phyloP scores from a whole-genome alignment of 2,888 invertebrate genomes.

The Oligia strigilis region DNA sequence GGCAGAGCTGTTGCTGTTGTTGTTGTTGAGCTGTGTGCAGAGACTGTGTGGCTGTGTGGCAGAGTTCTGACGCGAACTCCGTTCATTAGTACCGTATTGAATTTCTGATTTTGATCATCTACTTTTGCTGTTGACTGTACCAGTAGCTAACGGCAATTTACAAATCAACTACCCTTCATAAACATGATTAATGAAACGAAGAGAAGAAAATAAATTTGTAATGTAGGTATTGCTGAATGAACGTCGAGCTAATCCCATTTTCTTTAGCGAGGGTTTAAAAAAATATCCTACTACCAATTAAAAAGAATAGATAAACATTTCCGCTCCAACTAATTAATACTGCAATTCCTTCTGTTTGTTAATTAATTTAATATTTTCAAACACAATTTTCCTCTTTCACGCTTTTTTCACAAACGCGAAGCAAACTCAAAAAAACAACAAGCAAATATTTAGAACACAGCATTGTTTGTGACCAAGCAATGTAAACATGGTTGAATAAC shows the following conservation, averaged over 20 bases:
- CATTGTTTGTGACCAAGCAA: slow-evolving; percentile 29
- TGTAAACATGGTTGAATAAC: slow-evolving; percentile 18
- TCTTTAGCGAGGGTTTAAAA: not conserved
- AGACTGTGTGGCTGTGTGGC: no score
- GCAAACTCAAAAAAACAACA: slow-evolving; percentile 4
- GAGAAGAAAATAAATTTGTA: not conserved
- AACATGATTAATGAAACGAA: not conserved
- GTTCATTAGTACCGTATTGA: no score
- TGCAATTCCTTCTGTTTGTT: not conserved
- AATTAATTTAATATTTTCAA: slow-evolving; percentile 15
- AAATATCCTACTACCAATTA: not conserved
- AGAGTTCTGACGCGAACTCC: no score
- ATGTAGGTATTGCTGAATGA: not conserved
- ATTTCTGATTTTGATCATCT: no score
- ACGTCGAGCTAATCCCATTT: not conserved
- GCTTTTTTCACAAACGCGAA: slow-evolving; percentile 24
- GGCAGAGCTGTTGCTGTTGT: no score
- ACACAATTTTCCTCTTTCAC: slow-evolving; percentile 12
- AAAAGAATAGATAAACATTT: not conserved
- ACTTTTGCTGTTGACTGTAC: no score
- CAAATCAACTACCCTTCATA: not conserved
- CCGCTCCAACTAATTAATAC: not conserved
- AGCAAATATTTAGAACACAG: slow-evolving; percentile 15
- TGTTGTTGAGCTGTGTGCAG: no score
- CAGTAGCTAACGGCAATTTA: not conserved